Conservation (phyloP, 2,797 vertebrate genomes). For the Anguilla pacifica region DNA sequence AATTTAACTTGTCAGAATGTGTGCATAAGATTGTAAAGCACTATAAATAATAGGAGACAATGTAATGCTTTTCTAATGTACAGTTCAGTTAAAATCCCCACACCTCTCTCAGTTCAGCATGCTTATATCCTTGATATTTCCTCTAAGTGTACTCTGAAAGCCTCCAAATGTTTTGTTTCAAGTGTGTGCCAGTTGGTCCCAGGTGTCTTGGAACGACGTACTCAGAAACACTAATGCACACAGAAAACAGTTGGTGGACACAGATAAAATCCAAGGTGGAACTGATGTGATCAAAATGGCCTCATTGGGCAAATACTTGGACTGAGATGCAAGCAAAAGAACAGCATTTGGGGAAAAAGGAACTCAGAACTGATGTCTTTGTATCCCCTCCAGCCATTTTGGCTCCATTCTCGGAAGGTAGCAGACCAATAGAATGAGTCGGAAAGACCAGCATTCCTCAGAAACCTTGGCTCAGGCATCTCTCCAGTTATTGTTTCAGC, state of each 20-base stretch:
- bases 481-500: constrained; percentile 59
- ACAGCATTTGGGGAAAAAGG: constrained; percentile 49
- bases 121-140: not conserved
- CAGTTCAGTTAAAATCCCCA: not conserved
- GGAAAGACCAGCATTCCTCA: constrained; percentile 48
- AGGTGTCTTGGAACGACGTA: not conserved
- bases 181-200: not conserved
- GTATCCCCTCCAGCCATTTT: constrained; percentile 57
- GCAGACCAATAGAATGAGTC: constrained; percentile 41
- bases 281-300: constrained; percentile 41
- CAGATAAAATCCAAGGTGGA: constrained; percentile 42
- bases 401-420: constrained; percentile 49
- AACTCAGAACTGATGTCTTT: constrained; percentile 56
- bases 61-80: not conserved
- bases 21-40: not conserved
- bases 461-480: constrained; percentile 48
- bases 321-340: constrained; percentile 50
- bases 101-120: not conserved
- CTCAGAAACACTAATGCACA: not conserved
- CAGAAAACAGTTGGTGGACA: constrained; percentile 32
- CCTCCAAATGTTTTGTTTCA: not conserved
- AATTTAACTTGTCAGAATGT: not conserved
- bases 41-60: not conserved
- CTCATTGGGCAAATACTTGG: constrained; percentile 53
- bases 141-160: not conserved